phyloP scores from a whole-genome alignment of 2,888 invertebrate species.

The Xiphydria camelus region DNA sequence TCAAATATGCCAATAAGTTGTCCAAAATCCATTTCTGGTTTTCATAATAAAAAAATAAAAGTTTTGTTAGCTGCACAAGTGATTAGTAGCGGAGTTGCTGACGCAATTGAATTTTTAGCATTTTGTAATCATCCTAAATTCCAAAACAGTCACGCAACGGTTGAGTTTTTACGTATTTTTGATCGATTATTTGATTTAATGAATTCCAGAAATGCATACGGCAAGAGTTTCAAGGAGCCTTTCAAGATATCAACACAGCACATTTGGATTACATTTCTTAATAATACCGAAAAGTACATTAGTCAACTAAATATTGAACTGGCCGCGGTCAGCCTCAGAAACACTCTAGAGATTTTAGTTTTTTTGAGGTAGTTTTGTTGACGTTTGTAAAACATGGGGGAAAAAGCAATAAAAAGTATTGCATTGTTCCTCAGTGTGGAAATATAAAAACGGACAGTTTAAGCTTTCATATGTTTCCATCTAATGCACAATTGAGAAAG shows the following conservation, averaged over 20 bases:
- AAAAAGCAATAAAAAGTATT: too few species aligned
- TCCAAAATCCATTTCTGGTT: conserved; percentile 3
- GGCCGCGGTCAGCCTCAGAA: too few species aligned
- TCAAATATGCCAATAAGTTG: conserved; percentile 5
- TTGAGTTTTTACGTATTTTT: conserved; percentile 25
- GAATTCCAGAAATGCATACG: conserved; percentile 29
- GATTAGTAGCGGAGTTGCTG: conserved; percentile 5
- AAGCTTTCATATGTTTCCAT: too few species aligned
- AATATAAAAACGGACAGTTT: too few species aligned
- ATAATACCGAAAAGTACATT: conserved; percentile 6
- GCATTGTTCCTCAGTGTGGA: too few species aligned
- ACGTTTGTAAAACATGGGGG: too few species aligned
- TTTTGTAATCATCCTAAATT: conserved; percentile 11
- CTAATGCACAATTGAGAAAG: too few species aligned
- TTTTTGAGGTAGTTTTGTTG: too few species aligned
- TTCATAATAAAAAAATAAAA: conserved; percentile 7
- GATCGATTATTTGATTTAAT: conserved; percentile 28
- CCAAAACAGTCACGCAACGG: conserved; percentile 20
- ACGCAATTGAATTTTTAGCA: conserved; percentile 8
- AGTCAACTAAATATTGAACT: neutral
- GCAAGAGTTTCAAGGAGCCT: conserved; percentile 28
- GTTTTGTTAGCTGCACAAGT: conserved; percentile 3
- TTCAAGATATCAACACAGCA: conserved; percentile 4
- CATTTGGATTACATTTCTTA: conserved; percentile 7
- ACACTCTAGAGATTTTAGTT: too few species aligned